Percentiles rank a stretch among this genome's conserved stretches.
Conservation (phyloP, 2,888 invertebrate genomes). For the Dyspetes luteomarginatus region DNA sequence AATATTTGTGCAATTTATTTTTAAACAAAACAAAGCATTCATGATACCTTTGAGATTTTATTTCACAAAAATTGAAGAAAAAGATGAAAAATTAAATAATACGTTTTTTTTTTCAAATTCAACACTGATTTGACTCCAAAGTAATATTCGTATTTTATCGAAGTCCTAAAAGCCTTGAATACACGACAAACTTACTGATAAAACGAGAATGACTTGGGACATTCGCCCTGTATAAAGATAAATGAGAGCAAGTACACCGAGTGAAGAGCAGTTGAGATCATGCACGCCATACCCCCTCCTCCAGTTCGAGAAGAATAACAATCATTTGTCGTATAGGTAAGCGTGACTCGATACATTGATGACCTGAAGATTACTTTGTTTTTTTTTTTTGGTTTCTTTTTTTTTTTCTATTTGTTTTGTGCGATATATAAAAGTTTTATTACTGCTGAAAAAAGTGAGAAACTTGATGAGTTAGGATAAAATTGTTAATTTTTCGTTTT, state of each 20-base stretch:
- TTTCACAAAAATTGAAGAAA: no score
- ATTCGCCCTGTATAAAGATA: constrained; percentile 4
- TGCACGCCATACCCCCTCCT: constrained; percentile 49
- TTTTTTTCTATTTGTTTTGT: constrained; percentile 3
- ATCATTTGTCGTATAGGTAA: constrained; percentile 39
- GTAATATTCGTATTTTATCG: no score
- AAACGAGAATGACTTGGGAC: neutral
- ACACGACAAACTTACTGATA: no score
- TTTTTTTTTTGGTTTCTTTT: constrained; percentile 3
- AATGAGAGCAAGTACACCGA: neutral
- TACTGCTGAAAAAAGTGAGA: constrained; percentile 9
- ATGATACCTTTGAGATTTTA: no score
- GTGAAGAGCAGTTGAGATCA: constrained; percentile 40
- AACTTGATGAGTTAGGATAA: neutral
- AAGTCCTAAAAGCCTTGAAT: no score
- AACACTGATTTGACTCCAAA: no score
- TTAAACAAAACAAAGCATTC: no score
- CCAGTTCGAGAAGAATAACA: constrained; percentile 27
- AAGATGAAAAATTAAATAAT: no score
- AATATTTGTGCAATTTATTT: no score
- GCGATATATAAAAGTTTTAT: neutral
- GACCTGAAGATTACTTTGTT: constrained; percentile 41
- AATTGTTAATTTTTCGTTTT: neutral
- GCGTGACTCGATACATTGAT: constrained; percentile 48
- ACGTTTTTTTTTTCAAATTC: no score